Conservation (phyloP, 1,140 invertebrate genomes). For the Pseudomyrmex dendroicus region DNA sequence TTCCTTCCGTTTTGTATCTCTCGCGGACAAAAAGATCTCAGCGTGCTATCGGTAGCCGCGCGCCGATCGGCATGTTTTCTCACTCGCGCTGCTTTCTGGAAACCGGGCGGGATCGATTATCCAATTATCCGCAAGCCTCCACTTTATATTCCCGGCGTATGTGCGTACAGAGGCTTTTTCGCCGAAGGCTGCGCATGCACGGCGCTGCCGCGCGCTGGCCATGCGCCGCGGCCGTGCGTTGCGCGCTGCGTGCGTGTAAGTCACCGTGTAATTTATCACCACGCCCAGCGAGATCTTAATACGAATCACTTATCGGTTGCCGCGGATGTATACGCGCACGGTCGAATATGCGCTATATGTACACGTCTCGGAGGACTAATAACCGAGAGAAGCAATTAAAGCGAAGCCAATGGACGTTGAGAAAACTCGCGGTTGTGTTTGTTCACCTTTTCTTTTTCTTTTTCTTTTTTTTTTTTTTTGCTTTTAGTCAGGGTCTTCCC, state of each 20-base stretch:
- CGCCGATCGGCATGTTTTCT: slow-evolving; percentile 35
- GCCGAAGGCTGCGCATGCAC: slow-evolving; percentile 55
- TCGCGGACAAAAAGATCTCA: neutral
- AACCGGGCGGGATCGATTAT: slow-evolving; percentile 69
- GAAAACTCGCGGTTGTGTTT: slow-evolving; percentile 45
- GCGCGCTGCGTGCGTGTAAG: slow-evolving; percentile 59
- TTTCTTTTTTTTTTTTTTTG: too few relatives aligned
- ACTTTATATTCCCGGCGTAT: slow-evolving; percentile 2
- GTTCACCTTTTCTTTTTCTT: slow-evolving; percentile 28
- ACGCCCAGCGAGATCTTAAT: slow-evolving; percentile 78
- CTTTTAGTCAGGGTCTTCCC: neutral
- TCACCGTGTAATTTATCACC: slow-evolving; percentile 77
- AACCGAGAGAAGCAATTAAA: slow-evolving; percentile 72
- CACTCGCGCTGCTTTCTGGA: slow-evolving; percentile 40
- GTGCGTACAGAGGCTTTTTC: slow-evolving; percentile 49
- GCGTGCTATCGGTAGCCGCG: slow-evolving; percentile 23
- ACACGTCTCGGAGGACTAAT: slow-evolving; percentile 63
- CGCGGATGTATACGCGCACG: slow-evolving; percentile 45
- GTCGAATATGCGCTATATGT: slow-evolving; percentile 20
- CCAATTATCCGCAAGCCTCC: slow-evolving; percentile 63
- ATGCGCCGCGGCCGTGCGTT: slow-evolving; percentile 58
- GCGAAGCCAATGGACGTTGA: slow-evolving; percentile 58
- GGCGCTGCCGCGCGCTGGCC: slow-evolving; percentile 43
- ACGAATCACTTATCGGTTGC: slow-evolving; percentile 76
- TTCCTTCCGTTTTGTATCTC: neutral